Evolutionary conservation across 2,797 vertebrate genomes (phyloP).

Genomic region (Aplochiton taeniatus): DNA sequence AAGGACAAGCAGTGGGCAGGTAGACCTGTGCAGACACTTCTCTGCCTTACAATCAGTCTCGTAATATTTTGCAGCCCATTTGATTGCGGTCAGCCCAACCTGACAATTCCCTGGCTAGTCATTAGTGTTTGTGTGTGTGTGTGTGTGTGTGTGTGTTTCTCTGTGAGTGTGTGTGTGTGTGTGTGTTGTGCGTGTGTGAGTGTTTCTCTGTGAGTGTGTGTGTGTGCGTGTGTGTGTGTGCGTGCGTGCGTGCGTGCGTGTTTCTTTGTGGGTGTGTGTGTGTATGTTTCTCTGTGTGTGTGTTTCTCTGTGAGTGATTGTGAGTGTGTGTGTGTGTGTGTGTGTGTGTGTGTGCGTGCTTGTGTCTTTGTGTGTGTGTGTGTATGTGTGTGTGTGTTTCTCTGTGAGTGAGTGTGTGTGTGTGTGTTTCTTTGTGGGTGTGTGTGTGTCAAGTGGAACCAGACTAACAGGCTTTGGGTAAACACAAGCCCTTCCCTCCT

Average conservation of each 20-base stretch:
- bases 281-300: not conserved
- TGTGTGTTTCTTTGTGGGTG: not conserved
- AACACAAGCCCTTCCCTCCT: slow-evolving; percentile 1
- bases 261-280: too few species aligned
- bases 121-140: not conserved
- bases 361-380: not conserved
- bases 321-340: not conserved
- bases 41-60: too few species aligned
- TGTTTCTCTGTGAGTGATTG: not conserved
- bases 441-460: slow-evolving; percentile 2
- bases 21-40: not conserved
- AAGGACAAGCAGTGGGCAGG: slow-evolving; percentile 22
- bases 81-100: too few species aligned
- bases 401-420: not conserved
- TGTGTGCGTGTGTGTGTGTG: not conserved
- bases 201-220: not conserved
- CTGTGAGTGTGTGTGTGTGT: not conserved
- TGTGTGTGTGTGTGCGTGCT: slow-evolving; percentile 5
- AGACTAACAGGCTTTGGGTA: not conserved
- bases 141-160: not conserved
- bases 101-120: too few species aligned
- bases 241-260: not conserved
- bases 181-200: not conserved
- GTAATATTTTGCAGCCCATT: too few species aligned
- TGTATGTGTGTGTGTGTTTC: not conserved